Evolutionary conservation across 2,888 invertebrate species (phyloP).

Genomic region (Germaria angustata): DNA sequence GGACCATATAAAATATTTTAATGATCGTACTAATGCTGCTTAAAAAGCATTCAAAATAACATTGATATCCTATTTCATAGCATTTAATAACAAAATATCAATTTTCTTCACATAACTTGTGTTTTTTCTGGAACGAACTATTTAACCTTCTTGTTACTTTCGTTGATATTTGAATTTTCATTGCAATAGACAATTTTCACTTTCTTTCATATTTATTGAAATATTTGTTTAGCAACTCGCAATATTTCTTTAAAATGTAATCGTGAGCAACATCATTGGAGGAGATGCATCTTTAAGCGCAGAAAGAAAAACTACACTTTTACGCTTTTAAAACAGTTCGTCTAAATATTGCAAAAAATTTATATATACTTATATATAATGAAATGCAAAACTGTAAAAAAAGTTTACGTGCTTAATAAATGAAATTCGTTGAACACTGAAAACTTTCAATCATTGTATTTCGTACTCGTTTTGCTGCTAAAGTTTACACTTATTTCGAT

Average conservation of each 20-base stretch:
- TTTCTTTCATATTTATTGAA: constrained; percentile 19
- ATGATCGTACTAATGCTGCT: neutral
- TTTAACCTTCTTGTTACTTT: constrained; percentile 30
- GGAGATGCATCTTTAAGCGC: constrained; percentile 8
- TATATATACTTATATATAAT: neutral
- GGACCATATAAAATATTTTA: neutral
- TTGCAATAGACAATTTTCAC: constrained; percentile 28
- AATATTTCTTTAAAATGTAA: constrained; percentile 21
- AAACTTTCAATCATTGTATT: constrained; percentile 33
- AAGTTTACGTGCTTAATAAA: constrained; percentile 36
- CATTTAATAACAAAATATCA: neutral
- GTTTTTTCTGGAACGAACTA: constrained; percentile 31
- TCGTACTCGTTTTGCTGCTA: neutral
- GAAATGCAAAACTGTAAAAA: constrained; percentile 5
- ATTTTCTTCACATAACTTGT: neutral
- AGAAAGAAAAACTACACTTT: constrained; percentile 46
- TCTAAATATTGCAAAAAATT: constrained; percentile 28
- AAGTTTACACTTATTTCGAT: constrained; percentile 23
- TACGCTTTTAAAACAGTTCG: constrained; percentile 35
- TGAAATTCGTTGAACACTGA: constrained; percentile 28
- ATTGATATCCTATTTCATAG: neutral
- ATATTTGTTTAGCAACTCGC: neutral
- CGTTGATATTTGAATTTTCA: neutral
- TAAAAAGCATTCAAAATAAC: neutral
- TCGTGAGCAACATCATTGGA: neutral